Base-by-base conservation (phyloP, 2,888 invertebrate species). In the Ceriagrion tenellum region DNA sequence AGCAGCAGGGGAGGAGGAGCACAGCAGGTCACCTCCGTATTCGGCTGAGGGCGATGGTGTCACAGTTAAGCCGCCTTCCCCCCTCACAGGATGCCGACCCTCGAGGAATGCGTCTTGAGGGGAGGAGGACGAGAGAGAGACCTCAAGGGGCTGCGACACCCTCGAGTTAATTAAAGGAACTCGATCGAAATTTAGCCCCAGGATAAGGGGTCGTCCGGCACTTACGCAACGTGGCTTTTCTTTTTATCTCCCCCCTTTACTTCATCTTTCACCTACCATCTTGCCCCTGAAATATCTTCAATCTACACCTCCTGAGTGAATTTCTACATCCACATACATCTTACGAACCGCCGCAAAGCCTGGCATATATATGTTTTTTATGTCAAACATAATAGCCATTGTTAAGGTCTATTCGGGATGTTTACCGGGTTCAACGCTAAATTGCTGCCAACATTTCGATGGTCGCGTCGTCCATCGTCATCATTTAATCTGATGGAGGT, bases 121-220 rank as follows among this genome's bases (percentile, higher is more conserved):
- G 2, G 30, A 26, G 16, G 81, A 12, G 35, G 81, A 30, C 10
- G n/a, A n/a, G n/a, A n/a, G n/a, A n/a, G 69, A 69, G n/a, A 2
- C 69, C n/a, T 23, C 69, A n/a, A 26, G 69, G 69, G 69, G 47
- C 26, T 69, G 69, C 23, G 69, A 12, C 23, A 81, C 81, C 81
- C 81, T 35, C 81, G 35, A 81, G 81, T 81, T 81, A 81, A 81
- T 81, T 81, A 81, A 81, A 81, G 81, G 81, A 81, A 81, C 81
- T 16, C 81, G 81, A 81, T 81, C 35, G 81, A 81, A 81, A 81
- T 35, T 30, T 30, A 81, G 81, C 81, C 35, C 12, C 30, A 18
- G 81, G 81, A n/a, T 81, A 81, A 81, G 81, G 81, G 81, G 12
- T 35, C 81, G 30, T 12, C 35, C 81, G 1, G 8, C 26, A 35